Conservation (phyloP, 2,797 vertebrate species). For the Cyclura pinguis region DNA sequence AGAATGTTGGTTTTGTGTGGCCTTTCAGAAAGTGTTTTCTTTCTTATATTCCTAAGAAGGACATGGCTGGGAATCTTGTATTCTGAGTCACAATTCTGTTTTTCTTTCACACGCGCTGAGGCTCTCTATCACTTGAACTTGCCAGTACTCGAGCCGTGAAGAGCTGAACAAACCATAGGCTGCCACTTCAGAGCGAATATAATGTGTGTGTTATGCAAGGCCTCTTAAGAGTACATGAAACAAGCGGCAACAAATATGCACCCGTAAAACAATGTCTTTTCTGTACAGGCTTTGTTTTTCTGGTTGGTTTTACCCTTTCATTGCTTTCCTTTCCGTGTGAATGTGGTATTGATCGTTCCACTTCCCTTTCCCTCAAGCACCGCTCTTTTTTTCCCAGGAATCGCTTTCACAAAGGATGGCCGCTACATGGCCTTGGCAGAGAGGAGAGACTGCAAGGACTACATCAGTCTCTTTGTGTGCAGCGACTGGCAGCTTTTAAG, state of each 20-base stretch:
- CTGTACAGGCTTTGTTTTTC: background rate
- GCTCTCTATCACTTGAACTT: background rate
- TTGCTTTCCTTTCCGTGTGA: background rate
- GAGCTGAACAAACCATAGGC: background rate
- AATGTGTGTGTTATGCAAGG: background rate
- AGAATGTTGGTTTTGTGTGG: background rate
- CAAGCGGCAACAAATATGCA: background rate
- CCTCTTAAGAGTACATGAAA: background rate
- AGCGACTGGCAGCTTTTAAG: constrained; percentile 96
- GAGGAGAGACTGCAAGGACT: constrained; percentile 95
- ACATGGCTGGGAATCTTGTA: background rate
- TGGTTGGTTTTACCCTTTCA: background rate
- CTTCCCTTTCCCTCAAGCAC: background rate
- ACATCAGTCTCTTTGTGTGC: constrained; percentile 95
- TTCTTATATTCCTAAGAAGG: fast-evolving
- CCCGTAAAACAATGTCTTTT: background rate
- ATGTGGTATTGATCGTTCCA: fast-evolving
- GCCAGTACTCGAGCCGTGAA: background rate
- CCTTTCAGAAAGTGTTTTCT: constrained; percentile 20
- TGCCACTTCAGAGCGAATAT: background rate
- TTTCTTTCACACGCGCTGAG: background rate
- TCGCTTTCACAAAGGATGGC: constrained; percentile 93
- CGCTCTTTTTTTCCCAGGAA: constrained; percentile 74
- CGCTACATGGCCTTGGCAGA: constrained; percentile 95
- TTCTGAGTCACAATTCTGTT: constrained; percentile 4